Evolutionary conservation across 53 echinoderm and acorn worm genomes (phyloP).

Genomic region (Echinometra lucunter): DNA sequence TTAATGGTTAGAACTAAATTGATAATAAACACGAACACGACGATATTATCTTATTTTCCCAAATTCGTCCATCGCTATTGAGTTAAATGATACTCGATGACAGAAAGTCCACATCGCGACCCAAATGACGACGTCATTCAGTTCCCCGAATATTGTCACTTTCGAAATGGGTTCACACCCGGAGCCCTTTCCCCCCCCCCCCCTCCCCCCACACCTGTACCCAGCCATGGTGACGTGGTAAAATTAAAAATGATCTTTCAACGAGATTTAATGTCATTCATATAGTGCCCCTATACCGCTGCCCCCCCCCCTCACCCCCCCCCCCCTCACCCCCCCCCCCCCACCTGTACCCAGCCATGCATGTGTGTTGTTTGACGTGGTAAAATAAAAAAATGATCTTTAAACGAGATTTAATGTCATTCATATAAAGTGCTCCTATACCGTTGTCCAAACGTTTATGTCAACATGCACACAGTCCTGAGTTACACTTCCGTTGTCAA

Average conservation of each 20-base stretch:
- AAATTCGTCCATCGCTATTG: too few species aligned
- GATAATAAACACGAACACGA: too few species aligned
- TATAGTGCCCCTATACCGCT: not conserved
- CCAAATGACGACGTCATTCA: not conserved
- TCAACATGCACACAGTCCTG: constrained; percentile 7
- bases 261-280: constrained; percentile 1
- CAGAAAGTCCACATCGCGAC: too few species aligned
- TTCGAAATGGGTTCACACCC: not conserved
- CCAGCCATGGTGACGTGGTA: not conserved
- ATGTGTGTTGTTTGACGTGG: too few species aligned
- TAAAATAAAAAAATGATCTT: not conserved
- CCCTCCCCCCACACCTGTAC: not conserved
- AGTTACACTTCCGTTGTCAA: constrained; percentile 38
- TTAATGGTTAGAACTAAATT: too few species aligned
- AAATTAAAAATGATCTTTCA: constrained; percentile 7
- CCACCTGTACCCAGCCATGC: not conserved
- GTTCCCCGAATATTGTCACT: not conserved
- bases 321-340: not conserved
- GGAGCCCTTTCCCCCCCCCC: not conserved
- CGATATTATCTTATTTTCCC: too few species aligned
- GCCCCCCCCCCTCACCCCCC: too few species aligned
- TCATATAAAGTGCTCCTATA: not conserved
- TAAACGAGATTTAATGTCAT: constrained; percentile 12
- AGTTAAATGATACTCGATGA: too few species aligned
- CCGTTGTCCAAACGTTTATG: not conserved